phyloP scores from a whole-genome alignment of 2,113 vertebrate species.

The Acrocephalus kingi region DNA sequence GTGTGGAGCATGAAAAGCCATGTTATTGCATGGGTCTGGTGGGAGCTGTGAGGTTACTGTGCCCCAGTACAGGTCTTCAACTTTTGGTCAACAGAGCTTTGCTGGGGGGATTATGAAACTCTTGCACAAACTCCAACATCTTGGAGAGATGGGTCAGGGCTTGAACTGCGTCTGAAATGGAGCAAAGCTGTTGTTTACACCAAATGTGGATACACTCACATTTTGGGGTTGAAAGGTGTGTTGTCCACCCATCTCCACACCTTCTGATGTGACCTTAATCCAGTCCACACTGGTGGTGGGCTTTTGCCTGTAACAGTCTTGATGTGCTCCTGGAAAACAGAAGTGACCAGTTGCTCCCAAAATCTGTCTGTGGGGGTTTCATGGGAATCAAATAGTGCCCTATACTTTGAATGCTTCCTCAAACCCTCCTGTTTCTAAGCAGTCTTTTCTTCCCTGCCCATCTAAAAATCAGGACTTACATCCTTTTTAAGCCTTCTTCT shows the following conservation, averaged over 20 bases:
- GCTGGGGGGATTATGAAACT: neutral
- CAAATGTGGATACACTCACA: neutral
- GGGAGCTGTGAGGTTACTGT: neutral
- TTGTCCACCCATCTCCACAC: neutral
- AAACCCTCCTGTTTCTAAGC: neutral
- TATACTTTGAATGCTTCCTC: neutral
- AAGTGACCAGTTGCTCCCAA: neutral
- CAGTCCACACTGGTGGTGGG: neutral
- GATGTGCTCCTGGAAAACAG: neutral
- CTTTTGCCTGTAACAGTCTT: neutral
- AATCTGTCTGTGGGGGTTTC: neutral
- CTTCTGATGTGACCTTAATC: neutral
- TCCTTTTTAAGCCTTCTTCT: neutral
- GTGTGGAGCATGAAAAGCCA: neutral
- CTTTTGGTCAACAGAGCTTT: neutral
- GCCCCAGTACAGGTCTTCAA: neutral
- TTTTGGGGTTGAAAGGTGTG: neutral
- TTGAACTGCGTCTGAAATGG: neutral
- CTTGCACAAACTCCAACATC: neutral
- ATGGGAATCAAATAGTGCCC: neutral
- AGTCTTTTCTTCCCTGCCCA: neutral
- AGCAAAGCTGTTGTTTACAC: neutral
- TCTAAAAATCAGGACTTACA: neutral
- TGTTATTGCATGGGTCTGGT: too few species aligned
- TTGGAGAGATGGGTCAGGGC: neutral